A percentile compares a stretch with the other conserved stretches of the same genome.
These are phyloP conservation scores for Apostichopus japonicus DNA, from an alignment of 35 echinoderm and acorn worm genomes.

Conservation along the genomic window DNA sequence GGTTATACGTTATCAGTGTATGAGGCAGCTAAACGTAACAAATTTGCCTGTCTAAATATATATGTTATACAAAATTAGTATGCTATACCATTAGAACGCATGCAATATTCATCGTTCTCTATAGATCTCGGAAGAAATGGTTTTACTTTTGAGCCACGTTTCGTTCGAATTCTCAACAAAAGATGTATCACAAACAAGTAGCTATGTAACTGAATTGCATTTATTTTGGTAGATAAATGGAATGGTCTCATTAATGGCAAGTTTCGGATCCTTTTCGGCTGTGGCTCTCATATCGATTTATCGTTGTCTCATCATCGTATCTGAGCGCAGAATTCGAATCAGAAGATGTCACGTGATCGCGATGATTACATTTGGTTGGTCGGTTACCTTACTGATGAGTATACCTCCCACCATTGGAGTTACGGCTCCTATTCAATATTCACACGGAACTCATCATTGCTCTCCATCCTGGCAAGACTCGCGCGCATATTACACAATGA, in stretches of 20 bases:
- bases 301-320: neutral
- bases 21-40: no score
- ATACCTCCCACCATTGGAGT: neutral
- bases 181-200: no score
- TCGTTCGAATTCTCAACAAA: no score
- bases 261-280: neutral
- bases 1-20: no score
- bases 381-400: neutral
- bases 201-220: no score
- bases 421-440: neutral
- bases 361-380: slow-evolving; percentile 5
- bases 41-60: no score
- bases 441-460: slow-evolving; percentile 14
- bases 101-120: no score
- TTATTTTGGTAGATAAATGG: slow-evolving; percentile 14
- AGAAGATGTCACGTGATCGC: neutral
- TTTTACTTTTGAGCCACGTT: no score
- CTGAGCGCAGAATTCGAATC: neutral
- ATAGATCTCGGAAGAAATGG: no score
- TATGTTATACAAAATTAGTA: no score
- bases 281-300: slow-evolving; percentile 29
- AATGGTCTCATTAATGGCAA: neutral
- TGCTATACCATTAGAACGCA: no score
- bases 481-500: neutral
- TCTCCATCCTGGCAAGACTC: slow-evolving; percentile 9